Percentiles rank a stretch among this genome's conserved stretches.
These are phyloP conservation scores for Hippocampus guttulatus DNA, from an alignment of 2,113 vertebrate genomes.

Conservation along the genomic window DNA sequence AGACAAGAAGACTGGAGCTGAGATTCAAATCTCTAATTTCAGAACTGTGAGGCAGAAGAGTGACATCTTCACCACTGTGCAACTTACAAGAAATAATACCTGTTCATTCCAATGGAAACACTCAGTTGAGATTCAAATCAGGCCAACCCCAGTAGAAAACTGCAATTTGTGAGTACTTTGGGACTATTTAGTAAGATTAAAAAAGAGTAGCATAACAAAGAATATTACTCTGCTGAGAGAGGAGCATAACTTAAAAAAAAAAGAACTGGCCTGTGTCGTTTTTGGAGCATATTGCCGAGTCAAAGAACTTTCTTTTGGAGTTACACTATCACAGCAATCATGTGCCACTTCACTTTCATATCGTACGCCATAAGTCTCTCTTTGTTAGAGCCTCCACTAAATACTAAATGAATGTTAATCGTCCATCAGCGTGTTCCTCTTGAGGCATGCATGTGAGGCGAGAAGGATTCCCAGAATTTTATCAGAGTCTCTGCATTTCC, in stretches of 20 bases:
- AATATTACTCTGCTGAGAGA: not conserved
- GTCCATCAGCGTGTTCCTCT: constrained; percentile 34
- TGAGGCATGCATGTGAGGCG: constrained; percentile 30
- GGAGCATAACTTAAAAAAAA: not conserved
- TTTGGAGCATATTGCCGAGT: not conserved
- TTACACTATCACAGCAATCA: not conserved
- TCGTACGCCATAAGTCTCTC: constrained; percentile 16
- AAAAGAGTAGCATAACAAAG: no score
- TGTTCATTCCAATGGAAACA: no score
- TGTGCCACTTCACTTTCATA: not conserved
- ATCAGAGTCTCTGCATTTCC: constrained; percentile 50
- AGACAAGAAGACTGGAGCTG: no score
- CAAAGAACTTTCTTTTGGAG: not conserved
- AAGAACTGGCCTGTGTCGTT: not conserved
- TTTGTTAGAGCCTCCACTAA: constrained; percentile 24
- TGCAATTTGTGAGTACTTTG: no score
- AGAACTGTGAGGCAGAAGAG: no score
- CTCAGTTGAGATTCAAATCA: no score
- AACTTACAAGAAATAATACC: no score
- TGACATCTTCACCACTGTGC: no score
- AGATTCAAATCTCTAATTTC: no score
- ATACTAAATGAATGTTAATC: constrained; percentile 34
- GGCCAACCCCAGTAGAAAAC: no score
- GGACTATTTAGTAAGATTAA: no score
- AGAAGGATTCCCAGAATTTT: constrained; percentile 31